phyloP scores from a whole-genome alignment of 2,113 vertebrate genomes.

The Tragelaphus buxtoni region DNA sequence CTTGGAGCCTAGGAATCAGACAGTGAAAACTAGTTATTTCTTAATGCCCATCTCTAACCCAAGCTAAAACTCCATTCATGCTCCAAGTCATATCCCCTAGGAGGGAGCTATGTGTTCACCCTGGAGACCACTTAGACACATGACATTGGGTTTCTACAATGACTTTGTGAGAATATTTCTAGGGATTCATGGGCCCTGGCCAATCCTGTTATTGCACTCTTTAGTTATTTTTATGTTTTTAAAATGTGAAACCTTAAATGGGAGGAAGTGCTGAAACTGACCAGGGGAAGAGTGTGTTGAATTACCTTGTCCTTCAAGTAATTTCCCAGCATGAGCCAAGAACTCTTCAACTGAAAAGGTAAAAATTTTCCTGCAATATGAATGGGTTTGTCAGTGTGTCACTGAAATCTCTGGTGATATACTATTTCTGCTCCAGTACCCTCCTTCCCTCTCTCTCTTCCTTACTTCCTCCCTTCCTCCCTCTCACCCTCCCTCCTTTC shows the following conservation, averaged over 20 bases:
- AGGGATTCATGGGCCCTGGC: conserved; percentile 1
- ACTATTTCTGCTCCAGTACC: not conserved
- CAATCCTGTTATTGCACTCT: not conserved
- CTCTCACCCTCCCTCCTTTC: not conserved
- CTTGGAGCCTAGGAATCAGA: not conserved
- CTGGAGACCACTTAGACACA: conserved; percentile 19
- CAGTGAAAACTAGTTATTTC: not conserved
- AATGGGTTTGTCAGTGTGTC: not conserved
- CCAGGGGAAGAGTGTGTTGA: not conserved
- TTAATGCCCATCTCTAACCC: not conserved
- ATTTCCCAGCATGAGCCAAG: not conserved
- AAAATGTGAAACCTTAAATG: not conserved
- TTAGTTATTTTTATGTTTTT: not conserved
- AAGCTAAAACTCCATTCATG: not conserved
- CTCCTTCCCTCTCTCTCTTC: not conserved
- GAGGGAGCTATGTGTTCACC: not conserved
- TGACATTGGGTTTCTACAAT: not conserved
- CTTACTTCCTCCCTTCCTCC: not conserved
- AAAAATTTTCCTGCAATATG: not conserved
- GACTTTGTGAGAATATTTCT: not conserved
- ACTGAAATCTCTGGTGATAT: not conserved
- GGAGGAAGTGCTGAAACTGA: not conserved
- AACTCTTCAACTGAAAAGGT: not conserved
- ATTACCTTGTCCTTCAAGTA: not conserved
- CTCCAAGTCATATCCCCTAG: not conserved